A percentile compares a stretch with the other conserved stretches of the same genome.
phyloP scores from a whole-genome alignment of 2,113 vertebrate species.

The Takifugu flavidus region DNA sequence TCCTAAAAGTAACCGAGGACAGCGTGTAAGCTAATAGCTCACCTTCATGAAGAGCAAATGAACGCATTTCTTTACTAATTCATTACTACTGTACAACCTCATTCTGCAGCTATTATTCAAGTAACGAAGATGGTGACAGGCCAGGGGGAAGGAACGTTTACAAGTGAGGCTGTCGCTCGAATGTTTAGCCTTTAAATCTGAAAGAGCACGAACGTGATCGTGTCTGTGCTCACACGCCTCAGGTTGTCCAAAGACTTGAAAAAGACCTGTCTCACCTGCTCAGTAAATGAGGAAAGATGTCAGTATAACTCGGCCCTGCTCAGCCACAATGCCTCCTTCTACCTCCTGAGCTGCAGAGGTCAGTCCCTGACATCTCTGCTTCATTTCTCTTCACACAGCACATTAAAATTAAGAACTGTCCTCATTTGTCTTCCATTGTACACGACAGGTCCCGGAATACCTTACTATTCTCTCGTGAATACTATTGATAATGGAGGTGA shows the following conservation, averaged over 20 bases:
- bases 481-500: slow-evolving; percentile 45
- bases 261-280: slow-evolving; percentile 83
- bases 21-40: slow-evolving; percentile 75
- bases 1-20: slow-evolving; percentile 85
- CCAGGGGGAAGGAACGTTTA: slow-evolving; percentile 93
- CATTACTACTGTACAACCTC: neutral
- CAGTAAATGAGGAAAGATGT: slow-evolving; percentile 72
- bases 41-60: neutral
- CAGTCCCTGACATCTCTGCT: slow-evolving; percentile 8
- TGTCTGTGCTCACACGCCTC: slow-evolving; percentile 13
- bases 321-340: slow-evolving; percentile 82
- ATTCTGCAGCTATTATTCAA: slow-evolving; percentile 85
- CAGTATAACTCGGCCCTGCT: slow-evolving; percentile 86
- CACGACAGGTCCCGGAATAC: slow-evolving; percentile 85
- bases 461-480: slow-evolving; percentile 67
- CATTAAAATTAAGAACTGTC: neutral
- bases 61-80: neutral
- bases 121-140: slow-evolving; percentile 77
- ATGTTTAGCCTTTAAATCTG: too few relatives aligned
- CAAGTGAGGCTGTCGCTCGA: slow-evolving; percentile 73
- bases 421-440: neutral
- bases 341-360: slow-evolving; percentile 84
- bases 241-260: slow-evolving; percentile 36
- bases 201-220: neutral
- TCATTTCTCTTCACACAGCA: neutral